These are phyloP conservation scores for Melanogrammus aeglefinus DNA, from an alignment of 2,797 vertebrate genomes.

Conservation along the genomic window DNA sequence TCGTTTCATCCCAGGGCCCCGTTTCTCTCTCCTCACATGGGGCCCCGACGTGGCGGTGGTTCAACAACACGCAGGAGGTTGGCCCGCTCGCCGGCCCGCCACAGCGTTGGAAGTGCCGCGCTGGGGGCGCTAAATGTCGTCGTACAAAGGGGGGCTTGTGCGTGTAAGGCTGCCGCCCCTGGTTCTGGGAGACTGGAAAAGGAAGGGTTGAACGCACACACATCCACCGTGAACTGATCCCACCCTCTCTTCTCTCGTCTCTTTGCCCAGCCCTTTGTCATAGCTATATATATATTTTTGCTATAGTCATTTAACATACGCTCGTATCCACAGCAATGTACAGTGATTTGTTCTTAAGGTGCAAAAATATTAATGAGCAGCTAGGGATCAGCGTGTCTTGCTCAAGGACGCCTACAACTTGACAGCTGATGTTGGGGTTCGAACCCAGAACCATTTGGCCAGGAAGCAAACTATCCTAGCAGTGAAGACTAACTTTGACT, in stretches of 20 bases:
- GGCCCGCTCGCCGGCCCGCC: slow-evolving; percentile 30
- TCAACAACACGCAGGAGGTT: slow-evolving; percentile 1
- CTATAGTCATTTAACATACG: background rate
- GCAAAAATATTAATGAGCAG: too few relatives aligned
- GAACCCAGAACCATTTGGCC: too few relatives aligned
- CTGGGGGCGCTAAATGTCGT: slow-evolving; percentile 68
- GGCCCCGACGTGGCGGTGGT: slow-evolving; percentile 62
- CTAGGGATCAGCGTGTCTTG: too few relatives aligned
- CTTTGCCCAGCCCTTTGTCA: background rate
- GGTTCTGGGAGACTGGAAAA: slow-evolving; percentile 68
- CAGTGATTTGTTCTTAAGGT: too few relatives aligned
- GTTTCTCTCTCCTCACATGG: slow-evolving; percentile 59
- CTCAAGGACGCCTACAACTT: too few relatives aligned
- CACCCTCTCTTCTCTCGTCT: background rate
- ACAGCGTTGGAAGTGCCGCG: slow-evolving; percentile 55
- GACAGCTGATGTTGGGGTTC: too few relatives aligned
- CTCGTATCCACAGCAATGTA: background rate
- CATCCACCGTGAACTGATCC: too few relatives aligned
- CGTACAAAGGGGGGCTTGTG: slow-evolving; percentile 68
- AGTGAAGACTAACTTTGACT: too few relatives aligned
- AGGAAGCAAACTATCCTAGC: too few relatives aligned
- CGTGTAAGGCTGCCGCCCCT: slow-evolving; percentile 58
- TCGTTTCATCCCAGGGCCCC: slow-evolving; percentile 65
- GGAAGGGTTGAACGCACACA: slow-evolving; percentile 50
- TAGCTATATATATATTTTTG: too few relatives aligned